Evolutionary conservation across 2,113 vertebrate species (phyloP).

Genomic region (Callorhinus ursinus): DNA sequence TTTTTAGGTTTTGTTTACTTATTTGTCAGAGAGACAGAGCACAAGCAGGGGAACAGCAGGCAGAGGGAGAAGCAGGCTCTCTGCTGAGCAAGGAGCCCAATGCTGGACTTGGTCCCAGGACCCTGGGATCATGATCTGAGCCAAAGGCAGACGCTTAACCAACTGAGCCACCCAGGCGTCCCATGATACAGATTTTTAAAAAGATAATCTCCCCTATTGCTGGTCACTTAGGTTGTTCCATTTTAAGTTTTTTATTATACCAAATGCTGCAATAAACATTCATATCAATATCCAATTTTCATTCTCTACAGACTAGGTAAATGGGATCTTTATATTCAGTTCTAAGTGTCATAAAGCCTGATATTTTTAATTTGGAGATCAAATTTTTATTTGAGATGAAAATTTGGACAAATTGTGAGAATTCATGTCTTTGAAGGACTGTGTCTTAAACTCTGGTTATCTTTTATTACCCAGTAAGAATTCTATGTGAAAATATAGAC

Average conservation of each 20-base stretch:
- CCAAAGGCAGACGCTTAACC: neutral
- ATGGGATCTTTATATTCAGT: neutral
- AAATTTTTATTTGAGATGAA: conserved; percentile 10
- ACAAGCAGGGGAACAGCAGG: neutral
- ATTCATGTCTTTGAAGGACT: neutral
- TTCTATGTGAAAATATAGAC: conserved; percentile 14
- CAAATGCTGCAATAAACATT: neutral
- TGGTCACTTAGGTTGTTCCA: neutral
- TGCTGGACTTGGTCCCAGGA: neutral
- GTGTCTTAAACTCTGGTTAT: neutral
- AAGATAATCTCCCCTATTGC: neutral
- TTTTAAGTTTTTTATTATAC: neutral
- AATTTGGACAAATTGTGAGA: neutral
- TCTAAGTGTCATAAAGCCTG: neutral
- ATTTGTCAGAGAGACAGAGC: neutral
- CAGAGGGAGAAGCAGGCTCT: neutral
- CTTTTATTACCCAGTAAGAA: conserved; percentile 16
- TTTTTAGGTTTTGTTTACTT: neutral
- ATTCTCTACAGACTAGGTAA: neutral
- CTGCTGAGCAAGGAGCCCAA: neutral
- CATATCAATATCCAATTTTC: neutral
- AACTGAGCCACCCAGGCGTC: neutral
- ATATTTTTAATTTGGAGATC: neutral
- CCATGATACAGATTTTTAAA: neutral
- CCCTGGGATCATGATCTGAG: neutral